These are phyloP conservation scores for Diplolepis rosae DNA, from an alignment of 2,888 invertebrate genomes.

Conservation along the genomic window DNA sequence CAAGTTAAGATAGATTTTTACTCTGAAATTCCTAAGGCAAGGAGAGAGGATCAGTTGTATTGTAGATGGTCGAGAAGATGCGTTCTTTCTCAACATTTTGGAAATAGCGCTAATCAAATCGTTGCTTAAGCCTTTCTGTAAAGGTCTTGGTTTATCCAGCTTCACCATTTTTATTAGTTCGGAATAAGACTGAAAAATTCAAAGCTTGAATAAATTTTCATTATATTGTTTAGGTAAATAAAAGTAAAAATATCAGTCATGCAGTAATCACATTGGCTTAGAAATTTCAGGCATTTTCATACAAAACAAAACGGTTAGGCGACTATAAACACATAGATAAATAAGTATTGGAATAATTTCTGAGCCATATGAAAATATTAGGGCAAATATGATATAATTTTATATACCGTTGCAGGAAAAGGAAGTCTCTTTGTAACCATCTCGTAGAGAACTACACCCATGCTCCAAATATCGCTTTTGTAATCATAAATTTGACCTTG, in stretches of 20 bases:
- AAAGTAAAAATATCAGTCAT: no score
- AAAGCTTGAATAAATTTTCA: no score
- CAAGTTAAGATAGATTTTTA: slow-evolving; percentile 61
- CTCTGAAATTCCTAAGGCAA: slow-evolving; percentile 53
- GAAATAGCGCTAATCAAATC: slow-evolving; percentile 58
- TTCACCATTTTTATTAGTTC: slow-evolving; percentile 56
- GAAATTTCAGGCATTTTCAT: no score
- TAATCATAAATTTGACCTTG: slow-evolving; percentile 84
- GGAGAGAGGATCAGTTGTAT: slow-evolving; percentile 62
- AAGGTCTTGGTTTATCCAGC: slow-evolving; percentile 49
- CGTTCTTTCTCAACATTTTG: slow-evolving; percentile 62
- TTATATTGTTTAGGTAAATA: no score
- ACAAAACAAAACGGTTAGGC: no score
- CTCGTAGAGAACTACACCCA: slow-evolving; percentile 89
- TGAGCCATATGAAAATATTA: no score
- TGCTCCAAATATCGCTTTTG: slow-evolving; percentile 90
- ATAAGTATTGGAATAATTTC: no score
- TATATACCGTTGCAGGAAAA: slow-evolving; percentile 59
- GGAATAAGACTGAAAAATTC: slow-evolving; percentile 36
- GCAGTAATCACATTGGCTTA: no score
- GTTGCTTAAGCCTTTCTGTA: slow-evolving; percentile 42
- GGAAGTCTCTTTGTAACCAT: slow-evolving; percentile 73
- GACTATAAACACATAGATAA: no score
- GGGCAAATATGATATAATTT: no score
- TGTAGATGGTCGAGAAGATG: slow-evolving; percentile 58